phyloP scores from a whole-genome alignment of 2,888 invertebrate species.

The Drosophila subsilvestris region DNA sequence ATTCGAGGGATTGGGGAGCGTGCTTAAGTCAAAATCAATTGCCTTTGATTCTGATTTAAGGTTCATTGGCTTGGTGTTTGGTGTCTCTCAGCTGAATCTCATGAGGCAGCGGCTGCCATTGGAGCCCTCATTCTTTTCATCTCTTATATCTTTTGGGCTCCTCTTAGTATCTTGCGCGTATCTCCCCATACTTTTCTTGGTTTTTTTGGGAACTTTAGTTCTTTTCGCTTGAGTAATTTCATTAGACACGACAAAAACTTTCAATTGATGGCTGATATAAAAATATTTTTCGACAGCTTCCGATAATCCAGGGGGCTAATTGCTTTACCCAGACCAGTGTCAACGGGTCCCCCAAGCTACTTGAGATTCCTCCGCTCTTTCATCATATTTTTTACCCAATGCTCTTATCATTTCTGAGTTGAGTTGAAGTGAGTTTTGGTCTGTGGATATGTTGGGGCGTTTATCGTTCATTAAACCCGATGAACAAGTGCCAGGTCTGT shows the following conservation, averaged over 20 bases:
- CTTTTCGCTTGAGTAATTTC: conserved; percentile 18
- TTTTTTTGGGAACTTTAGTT: neutral
- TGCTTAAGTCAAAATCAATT: conserved; percentile 48
- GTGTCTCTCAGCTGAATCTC: neutral
- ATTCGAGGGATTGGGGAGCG: neutral
- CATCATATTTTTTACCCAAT: conserved; percentile 7
- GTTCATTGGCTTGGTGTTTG: conserved; percentile 58
- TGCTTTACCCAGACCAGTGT: conserved; percentile 10
- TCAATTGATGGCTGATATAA: conserved; percentile 41
- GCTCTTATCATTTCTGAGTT: conserved; percentile 1
- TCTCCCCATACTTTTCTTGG: neutral
- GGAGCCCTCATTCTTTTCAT: neutral
- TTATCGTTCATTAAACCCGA: conserved; percentile 70
- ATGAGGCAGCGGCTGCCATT: neutral
- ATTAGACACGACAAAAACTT: conserved; percentile 25
- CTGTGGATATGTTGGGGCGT: conserved; percentile 12
- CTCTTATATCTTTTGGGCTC: neutral
- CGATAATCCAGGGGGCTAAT: neutral
- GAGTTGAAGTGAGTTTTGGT: conserved; percentile 8
- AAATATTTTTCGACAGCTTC: conserved; percentile 20
- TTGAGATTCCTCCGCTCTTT: conserved; percentile 9
- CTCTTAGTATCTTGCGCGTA: neutral
- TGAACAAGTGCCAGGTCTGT: conserved; percentile 56
- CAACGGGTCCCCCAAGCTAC: conserved; percentile 18
- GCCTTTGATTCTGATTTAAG: conserved; percentile 33